Base-by-base conservation (phyloP, 2,888 invertebrate species). In the Melanophora roralis region DNA sequence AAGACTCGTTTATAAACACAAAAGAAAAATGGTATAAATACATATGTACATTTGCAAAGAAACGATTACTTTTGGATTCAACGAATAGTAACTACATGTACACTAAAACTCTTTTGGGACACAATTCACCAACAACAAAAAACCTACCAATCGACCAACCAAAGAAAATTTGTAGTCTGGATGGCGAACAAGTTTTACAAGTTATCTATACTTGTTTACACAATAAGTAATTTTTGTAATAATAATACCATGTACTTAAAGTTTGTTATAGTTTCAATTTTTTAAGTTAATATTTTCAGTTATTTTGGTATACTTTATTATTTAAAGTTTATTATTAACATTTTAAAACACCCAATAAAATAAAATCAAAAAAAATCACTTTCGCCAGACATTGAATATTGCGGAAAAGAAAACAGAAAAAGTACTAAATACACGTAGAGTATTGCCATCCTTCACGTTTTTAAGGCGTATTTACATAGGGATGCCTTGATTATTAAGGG, bases 321-420 rank as follows among this genome's bases (percentile, higher is more conserved):
- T n/a, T n/a, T n/a, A n/a, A n/a, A n/a, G n/a, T n/a, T n/a, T n/a
- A n/a, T n/a, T n/a, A n/a, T n/a, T n/a, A n/a, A n/a, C n/a, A n/a
- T n/a, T n/a, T n/a, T n/a, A n/a, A n/a, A n/a, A n/a, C n/a, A n/a
- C n/a, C 84, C 82, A 82, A 78, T 76, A 69, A 82, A 84, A 83
- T 83, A 62, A 85, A 83, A 83, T 83, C 83, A 80, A 85, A 84
- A 76, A 85, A 84, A 76, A 80, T 80, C 76, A 76, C 80, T 80
- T 80, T 80, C 76, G 72, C 79, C 78, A 79, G 78, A 71, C 49
- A 49, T 78, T 23, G 57, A 78, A 78, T 59, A 79, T 64, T 79
- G 64, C 9, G 49, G 21, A 73, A 69, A 74, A 51, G 49, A 74
- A 71, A 62, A 73, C 36, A 73, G 53, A 73, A 74, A 51, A 59